Evolutionary conservation across 2,113 vertebrate genomes (phyloP).

Genomic region (Cercopithecus mona): DNA sequence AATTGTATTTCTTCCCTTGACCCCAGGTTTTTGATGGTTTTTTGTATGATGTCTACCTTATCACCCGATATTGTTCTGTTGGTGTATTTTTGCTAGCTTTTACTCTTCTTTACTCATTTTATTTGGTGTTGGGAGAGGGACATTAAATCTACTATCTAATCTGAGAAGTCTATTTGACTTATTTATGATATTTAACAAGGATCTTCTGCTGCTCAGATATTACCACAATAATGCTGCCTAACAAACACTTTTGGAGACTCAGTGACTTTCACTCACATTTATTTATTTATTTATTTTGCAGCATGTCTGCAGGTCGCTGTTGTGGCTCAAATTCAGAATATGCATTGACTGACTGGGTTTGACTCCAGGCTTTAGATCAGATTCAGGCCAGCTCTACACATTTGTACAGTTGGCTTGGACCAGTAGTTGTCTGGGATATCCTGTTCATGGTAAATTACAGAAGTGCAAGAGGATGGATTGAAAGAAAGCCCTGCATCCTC

Average conservation of each 20-base stretch:
- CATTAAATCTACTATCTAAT: not conserved
- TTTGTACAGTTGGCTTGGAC: not conserved
- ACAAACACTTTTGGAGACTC: not conserved
- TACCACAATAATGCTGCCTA: not conserved
- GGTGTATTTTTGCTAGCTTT: not conserved
- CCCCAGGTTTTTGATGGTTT: not conserved
- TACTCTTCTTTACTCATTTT: not conserved
- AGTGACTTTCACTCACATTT: not conserved
- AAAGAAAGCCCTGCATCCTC: not conserved
- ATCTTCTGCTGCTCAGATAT: not conserved
- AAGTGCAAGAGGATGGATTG: not conserved
- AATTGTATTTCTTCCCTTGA: not conserved
- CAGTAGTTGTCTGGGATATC: not conserved
- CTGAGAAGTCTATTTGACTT: not conserved
- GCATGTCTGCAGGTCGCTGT: not conserved
- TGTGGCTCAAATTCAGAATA: not conserved
- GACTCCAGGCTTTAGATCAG: not conserved
- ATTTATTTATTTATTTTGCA: not conserved
- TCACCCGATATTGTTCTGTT: not conserved
- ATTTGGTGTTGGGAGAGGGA: not conserved
- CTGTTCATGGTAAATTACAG: not conserved
- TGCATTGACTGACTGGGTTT: not conserved
- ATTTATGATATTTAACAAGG: not conserved
- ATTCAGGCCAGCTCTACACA: not conserved
- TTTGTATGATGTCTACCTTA: not conserved